Conservation (phyloP, 2,113 vertebrate genomes). For the Labeo catla region DNA sequence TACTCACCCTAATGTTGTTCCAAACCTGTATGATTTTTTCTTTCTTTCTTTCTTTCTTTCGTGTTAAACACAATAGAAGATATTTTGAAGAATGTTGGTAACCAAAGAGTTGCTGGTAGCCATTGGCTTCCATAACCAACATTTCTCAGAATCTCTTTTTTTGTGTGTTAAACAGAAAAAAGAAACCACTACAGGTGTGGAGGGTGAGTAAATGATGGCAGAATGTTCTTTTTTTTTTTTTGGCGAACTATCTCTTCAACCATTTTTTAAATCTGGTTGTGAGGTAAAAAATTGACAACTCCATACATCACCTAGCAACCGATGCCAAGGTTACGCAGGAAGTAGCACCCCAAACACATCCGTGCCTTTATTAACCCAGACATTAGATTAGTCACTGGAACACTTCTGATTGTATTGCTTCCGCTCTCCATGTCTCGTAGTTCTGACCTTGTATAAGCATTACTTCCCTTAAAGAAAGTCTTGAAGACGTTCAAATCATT, state of each 20-base stretch:
- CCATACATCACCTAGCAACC: conserved; percentile 78
- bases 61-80: too few relatives aligned
- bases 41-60: too few relatives aligned
- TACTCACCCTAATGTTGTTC: too few relatives aligned
- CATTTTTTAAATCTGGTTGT: conserved; percentile 75
- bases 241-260: conserved; percentile 55
- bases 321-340: conserved; percentile 69
- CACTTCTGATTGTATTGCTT: conserved; percentile 5
- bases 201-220: too few relatives aligned
- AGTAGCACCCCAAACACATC: conserved; percentile 64
- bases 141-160: too few relatives aligned
- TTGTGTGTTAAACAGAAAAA: too few relatives aligned
- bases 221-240: too few relatives aligned
- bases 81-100: too few relatives aligned
- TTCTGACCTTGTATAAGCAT: not conserved
- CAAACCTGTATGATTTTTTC: too few relatives aligned
- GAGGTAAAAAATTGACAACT: conserved; percentile 75
- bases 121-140: too few relatives aligned
- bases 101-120: too few relatives aligned
- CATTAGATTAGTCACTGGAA: conserved; percentile 41
- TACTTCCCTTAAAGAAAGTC: not conserved
- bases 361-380: conserved; percentile 66
- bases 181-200: too few relatives aligned
- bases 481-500: not conserved
- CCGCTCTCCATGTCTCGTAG: not conserved